Conservation (phyloP, 2,797 vertebrate species). For the Amphiprion clarkii region DNA sequence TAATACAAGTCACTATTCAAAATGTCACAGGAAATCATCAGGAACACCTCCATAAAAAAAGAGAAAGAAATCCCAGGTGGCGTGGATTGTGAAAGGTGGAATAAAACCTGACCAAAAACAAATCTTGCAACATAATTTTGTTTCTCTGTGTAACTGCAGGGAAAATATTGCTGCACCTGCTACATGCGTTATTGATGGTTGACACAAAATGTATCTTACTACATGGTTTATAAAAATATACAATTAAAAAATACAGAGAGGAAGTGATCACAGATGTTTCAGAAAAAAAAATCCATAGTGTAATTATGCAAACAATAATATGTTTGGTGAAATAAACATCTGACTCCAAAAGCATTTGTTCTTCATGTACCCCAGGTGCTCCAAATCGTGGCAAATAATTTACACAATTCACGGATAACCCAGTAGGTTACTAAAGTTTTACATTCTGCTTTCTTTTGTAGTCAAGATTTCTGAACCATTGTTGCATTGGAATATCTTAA, state of each 20-base stretch:
- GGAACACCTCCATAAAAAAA: background rate
- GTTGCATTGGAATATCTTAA: slow-evolving; percentile 16
- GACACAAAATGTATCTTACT: slow-evolving; percentile 1
- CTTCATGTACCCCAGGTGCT: slow-evolving; percentile 38
- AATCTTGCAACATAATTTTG: slow-evolving; percentile 7
- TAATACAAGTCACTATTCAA: slow-evolving; percentile 15
- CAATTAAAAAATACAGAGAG: background rate
- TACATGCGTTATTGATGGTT: slow-evolving; percentile 13
- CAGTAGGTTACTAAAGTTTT: slow-evolving; percentile 16
- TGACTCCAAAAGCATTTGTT: slow-evolving; percentile 31
- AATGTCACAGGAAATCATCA: slow-evolving; percentile 1
- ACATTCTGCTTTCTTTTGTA: slow-evolving; percentile 28
- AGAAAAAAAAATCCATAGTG: slow-evolving; percentile 21
- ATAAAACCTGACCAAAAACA: slow-evolving; percentile 16
- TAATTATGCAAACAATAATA: slow-evolving; percentile 45
- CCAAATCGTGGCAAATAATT: slow-evolving; percentile 34
- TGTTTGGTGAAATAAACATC: slow-evolving; percentile 41
- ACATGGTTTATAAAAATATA: slow-evolving; percentile 2
- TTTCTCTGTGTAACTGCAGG: background rate
- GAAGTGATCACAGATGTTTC: slow-evolving; percentile 35
- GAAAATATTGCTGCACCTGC: slow-evolving; percentile 21
- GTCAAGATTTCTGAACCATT: background rate
- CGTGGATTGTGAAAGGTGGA: background rate
- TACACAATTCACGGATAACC: slow-evolving; percentile 23
- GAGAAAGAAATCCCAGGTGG: background rate